These are phyloP conservation scores for Troglohyphantes excavatus DNA, from an alignment of 2,888 invertebrate genomes.

Conservation along the genomic window DNA sequence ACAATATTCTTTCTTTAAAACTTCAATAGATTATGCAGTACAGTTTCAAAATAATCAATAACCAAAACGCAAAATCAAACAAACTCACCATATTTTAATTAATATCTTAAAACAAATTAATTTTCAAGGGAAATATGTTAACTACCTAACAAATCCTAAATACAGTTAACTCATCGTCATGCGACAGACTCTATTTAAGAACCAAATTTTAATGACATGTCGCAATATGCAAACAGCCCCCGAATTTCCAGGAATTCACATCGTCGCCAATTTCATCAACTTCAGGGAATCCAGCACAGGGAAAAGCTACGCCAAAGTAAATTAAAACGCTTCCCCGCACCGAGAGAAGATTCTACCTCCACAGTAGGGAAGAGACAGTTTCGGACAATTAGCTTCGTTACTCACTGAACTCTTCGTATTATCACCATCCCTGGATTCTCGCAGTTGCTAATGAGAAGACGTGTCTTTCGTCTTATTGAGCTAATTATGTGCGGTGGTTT, in stretches of 20 bases:
- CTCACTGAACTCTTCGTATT: slow-evolving; percentile 57
- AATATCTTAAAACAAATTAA: too few relatives aligned
- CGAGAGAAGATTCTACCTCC: not conserved
- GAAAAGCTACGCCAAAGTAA: slow-evolving; percentile 24
- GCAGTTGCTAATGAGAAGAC: slow-evolving; percentile 69
- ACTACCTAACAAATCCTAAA: too few relatives aligned
- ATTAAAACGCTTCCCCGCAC: slow-evolving; percentile 53
- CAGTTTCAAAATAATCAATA: too few relatives aligned
- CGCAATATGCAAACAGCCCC: not conserved
- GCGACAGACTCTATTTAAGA: too few relatives aligned
- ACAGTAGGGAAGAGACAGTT: slow-evolving; percentile 47
- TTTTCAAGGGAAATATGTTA: too few relatives aligned
- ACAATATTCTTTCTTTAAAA: too few relatives aligned
- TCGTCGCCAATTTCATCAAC: slow-evolving; percentile 44
- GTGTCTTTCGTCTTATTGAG: slow-evolving; percentile 69
- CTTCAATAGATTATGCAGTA: too few relatives aligned
- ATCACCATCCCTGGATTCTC: slow-evolving; percentile 34
- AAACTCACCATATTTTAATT: too few relatives aligned
- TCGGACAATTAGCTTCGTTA: slow-evolving; percentile 71
- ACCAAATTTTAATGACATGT: too few relatives aligned
- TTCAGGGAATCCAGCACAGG: slow-evolving; percentile 21
- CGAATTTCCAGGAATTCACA: too few relatives aligned
- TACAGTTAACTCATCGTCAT: too few relatives aligned
- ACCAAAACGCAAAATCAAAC: too few relatives aligned
- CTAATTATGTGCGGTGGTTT: slow-evolving; percentile 64